Conservation (phyloP, 2,797 vertebrate genomes). For the Falco rusticolus region DNA sequence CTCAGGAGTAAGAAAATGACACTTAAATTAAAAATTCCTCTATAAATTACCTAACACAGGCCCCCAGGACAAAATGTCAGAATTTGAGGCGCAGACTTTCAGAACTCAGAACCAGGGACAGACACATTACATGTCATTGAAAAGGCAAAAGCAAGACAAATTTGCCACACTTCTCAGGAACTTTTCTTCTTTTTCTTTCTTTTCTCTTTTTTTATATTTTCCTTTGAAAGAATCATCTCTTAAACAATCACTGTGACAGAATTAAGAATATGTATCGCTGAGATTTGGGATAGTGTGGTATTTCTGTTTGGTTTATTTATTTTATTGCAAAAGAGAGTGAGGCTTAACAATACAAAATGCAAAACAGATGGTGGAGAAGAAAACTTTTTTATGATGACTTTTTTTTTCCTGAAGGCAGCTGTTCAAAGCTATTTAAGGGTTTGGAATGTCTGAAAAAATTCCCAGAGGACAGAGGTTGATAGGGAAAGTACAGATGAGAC, state of each 20-base stretch:
- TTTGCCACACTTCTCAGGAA: neutral
- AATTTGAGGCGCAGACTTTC: neutral
- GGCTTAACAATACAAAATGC: conserved; percentile 32
- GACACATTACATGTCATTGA: neutral
- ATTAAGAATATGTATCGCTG: neutral
- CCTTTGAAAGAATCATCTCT: neutral
- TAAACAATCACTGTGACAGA: neutral
- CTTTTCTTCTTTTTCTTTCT: neutral
- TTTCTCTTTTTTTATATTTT: neutral
- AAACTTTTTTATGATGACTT: neutral
- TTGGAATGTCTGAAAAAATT: conserved; percentile 52
- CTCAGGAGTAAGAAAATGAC: neutral
- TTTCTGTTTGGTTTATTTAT: neutral
- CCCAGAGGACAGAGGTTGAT: conserved; percentile 24
- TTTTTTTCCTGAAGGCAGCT: conserved; percentile 33
- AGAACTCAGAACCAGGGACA: neutral
- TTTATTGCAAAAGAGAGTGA: neutral
- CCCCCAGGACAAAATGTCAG: neutral
- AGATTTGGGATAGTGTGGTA: neutral
- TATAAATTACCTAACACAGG: neutral
- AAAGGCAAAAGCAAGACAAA: neutral
- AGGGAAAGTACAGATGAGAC: conserved; percentile 23
- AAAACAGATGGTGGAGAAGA: conserved; percentile 45
- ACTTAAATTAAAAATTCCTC: neutral
- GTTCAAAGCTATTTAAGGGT: conserved; percentile 61